Percentiles rank a stretch among this genome's conserved stretches.
Evolutionary conservation across 2,113 vertebrate genomes (phyloP).

Genomic region (Uria lomvia): DNA sequence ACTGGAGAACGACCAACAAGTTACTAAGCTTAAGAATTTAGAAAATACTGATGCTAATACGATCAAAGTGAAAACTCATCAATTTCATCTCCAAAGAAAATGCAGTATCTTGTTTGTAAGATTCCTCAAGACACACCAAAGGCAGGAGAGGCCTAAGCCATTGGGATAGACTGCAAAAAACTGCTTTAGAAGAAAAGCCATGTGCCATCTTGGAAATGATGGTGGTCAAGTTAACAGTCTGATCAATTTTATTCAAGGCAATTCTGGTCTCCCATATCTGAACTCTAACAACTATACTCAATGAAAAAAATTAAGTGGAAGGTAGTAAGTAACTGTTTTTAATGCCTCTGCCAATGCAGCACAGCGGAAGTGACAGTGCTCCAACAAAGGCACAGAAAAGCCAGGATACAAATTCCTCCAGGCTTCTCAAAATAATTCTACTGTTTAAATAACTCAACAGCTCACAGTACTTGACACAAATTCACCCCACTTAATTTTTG

Average conservation of each 20-base stretch:
- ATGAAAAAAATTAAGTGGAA: not conserved
- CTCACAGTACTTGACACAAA: not conserved
- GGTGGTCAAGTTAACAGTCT: not conserved
- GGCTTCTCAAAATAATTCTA: not conserved
- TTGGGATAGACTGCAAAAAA: accelerated
- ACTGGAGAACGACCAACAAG: not conserved
- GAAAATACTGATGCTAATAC: not conserved
- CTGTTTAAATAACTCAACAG: not conserved
- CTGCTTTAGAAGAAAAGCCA: not conserved
- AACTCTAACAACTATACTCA: not conserved
- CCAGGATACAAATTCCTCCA: not conserved
- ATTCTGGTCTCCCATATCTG: not conserved
- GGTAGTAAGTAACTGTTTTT: not conserved
- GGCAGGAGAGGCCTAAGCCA: not conserved
- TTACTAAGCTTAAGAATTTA: not conserved
- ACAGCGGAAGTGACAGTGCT: not conserved
- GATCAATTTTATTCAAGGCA: not conserved
- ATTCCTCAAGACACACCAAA: not conserved
- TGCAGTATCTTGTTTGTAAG: not conserved
- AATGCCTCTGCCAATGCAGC: not conserved
- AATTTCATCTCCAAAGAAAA: not conserved
- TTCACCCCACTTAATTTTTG: not conserved
- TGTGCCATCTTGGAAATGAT: accelerated
- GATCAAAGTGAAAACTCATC: not conserved
- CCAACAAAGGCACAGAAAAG: accelerated